These are phyloP conservation scores for Samia ricini DNA, from an alignment of 1,140 invertebrate species.

Conservation along the genomic window DNA sequence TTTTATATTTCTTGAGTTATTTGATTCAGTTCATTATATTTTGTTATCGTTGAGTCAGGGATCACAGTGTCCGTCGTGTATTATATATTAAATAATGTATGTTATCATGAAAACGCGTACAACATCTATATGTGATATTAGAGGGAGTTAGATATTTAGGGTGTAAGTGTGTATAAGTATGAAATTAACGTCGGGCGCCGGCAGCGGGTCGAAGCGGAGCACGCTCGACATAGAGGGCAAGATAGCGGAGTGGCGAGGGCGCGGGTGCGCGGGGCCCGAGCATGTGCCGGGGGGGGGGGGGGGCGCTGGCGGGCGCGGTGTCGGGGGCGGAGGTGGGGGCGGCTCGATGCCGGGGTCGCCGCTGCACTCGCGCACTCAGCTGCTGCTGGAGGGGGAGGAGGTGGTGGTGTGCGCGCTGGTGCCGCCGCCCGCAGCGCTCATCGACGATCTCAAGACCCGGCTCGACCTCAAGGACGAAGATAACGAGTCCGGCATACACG, in stretches of 20 bases:
- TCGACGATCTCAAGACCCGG: slow-evolving; percentile 64
- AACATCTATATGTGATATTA: too few species aligned
- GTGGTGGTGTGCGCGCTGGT: slow-evolving; percentile 50
- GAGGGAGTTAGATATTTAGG: too few species aligned
- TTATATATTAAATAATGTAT: too few species aligned
- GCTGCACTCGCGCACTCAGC: slow-evolving; percentile 36
- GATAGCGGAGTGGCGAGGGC: slow-evolving; percentile 48
- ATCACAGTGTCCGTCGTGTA: not conserved
- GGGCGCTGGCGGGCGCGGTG: slow-evolving; percentile 10
- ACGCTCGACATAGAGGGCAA: slow-evolving; percentile 73
- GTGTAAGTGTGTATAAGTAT: not conserved
- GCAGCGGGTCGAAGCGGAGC: slow-evolving; percentile 66
- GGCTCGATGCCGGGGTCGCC: not conserved
- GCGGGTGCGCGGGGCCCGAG: not conserved
- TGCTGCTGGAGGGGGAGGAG: slow-evolving; percentile 49
- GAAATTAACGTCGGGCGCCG: slow-evolving; percentile 8
- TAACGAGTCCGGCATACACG: slow-evolving; percentile 69
- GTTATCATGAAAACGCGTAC: too few species aligned
- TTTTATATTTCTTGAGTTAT: slow-evolving; percentile 15
- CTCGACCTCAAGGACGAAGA: slow-evolving; percentile 67
- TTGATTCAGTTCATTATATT: slow-evolving; percentile 25
- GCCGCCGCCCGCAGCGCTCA: slow-evolving; percentile 53
- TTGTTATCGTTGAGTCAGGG: slow-evolving; percentile 12
- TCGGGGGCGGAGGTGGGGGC: slow-evolving; percentile 14
- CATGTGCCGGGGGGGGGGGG: not conserved